phyloP scores from a whole-genome alignment of 2,113 vertebrate genomes.

The Callocephalon fimbriatum region DNA sequence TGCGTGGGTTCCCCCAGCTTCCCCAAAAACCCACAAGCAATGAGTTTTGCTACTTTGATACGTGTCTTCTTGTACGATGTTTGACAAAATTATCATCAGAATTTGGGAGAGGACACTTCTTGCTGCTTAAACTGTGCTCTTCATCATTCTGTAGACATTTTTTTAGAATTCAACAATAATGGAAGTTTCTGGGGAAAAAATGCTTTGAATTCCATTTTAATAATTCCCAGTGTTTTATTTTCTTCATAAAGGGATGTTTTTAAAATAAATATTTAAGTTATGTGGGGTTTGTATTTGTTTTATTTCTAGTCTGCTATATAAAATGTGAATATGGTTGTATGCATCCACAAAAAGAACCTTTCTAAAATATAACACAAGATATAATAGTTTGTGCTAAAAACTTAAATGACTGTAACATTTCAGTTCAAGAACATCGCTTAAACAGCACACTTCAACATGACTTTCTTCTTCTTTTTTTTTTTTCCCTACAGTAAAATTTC shows the following conservation, averaged over 20 bases:
- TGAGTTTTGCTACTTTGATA: neutral
- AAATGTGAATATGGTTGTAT: neutral
- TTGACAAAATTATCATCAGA: neutral
- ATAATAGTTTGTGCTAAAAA: neutral
- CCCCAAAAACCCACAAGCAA: neutral
- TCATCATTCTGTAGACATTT: neutral
- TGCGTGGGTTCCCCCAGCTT: fast-evolving
- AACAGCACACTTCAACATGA: neutral
- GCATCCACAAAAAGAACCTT: neutral
- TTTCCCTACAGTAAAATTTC: neutral
- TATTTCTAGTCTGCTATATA: neutral
- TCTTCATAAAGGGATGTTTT: neutral
- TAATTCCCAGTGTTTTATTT: neutral
- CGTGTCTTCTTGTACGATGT: fast-evolving
- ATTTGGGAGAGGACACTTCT: neutral
- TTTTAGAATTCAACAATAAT: neutral
- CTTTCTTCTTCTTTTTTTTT: neutral
- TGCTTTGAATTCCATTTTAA: neutral
- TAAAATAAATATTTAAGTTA: neutral
- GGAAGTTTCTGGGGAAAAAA: fast-evolving
- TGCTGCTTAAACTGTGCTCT: neutral
- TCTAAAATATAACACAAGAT: neutral
- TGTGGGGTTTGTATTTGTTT: neutral
- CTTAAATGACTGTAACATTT: neutral
- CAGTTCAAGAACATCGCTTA: neutral